phyloP scores from a whole-genome alignment of 2,888 invertebrate genomes.

The Microctonus aethiopoides region DNA sequence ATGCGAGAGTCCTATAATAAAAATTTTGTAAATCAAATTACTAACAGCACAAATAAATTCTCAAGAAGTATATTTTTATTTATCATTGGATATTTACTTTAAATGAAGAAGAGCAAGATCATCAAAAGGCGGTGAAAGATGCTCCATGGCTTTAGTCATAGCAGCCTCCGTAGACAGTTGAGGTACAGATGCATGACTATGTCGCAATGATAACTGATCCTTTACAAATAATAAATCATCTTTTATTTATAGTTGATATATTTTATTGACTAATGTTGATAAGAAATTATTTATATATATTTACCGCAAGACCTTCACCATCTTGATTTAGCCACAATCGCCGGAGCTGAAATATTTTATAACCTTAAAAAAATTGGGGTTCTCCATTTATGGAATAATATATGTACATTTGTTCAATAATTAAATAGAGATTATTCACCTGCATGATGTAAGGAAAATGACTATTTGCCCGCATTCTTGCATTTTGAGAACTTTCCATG shows the following conservation, averaged over 20 bases:
- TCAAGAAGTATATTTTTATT: background rate
- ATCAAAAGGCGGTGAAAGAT: conserved; percentile 56
- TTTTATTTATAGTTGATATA: background rate
- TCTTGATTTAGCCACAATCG: conserved; percentile 61
- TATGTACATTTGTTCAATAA: too few relatives aligned
- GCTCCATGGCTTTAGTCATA: conserved; percentile 57
- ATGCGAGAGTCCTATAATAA: conserved; percentile 68
- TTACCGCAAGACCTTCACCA: conserved; percentile 60
- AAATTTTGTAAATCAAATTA: background rate
- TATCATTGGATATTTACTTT: conserved; percentile 52
- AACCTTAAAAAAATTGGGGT: conserved; percentile 25
- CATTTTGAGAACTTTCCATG: too few relatives aligned
- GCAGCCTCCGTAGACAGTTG: conserved; percentile 54
- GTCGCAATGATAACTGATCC: conserved; percentile 60
- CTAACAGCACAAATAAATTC: background rate
- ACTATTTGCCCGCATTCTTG: too few relatives aligned
- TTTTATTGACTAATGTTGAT: too few relatives aligned
- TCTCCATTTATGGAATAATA: too few relatives aligned
- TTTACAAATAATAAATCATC: conserved; percentile 37
- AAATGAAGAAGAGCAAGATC: conserved; percentile 60
- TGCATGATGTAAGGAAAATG: too few relatives aligned
- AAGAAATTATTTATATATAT: conserved; percentile 34
- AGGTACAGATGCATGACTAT: conserved; percentile 51
- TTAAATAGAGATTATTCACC: too few relatives aligned
- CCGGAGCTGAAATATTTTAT: conserved; percentile 51